phyloP scores from a whole-genome alignment of 2,113 vertebrate genomes.

The Corydoras sp. region DNA sequence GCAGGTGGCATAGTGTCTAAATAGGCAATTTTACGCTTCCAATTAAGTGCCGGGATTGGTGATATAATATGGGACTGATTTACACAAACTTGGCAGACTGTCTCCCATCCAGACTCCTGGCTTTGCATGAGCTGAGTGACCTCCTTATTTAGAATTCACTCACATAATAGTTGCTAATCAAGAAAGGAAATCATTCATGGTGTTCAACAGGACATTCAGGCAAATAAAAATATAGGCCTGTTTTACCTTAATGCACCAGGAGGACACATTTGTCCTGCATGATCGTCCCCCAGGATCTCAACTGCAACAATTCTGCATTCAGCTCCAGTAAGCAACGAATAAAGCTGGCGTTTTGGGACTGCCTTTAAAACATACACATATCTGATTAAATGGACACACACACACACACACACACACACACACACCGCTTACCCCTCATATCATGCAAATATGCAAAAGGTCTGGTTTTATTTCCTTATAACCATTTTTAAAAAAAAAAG shows the following conservation, averaged over 20 bases:
- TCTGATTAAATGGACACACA: constrained; percentile 30
- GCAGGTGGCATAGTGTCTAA: constrained; percentile 47
- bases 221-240: constrained; percentile 19
- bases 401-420: constrained; percentile 36
- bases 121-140: neutral
- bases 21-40: constrained; percentile 47
- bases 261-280: constrained; percentile 41
- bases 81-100: constrained; percentile 39
- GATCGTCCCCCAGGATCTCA: constrained; percentile 46
- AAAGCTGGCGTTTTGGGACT: constrained; percentile 46
- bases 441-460: neutral
- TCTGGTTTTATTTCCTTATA: no score
- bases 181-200: constrained; percentile 26
- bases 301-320: constrained; percentile 47
- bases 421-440: neutral
- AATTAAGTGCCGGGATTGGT: constrained; percentile 42
- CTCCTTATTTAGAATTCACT: neutral
- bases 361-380: constrained; percentile 31
- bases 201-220: constrained; percentile 1
- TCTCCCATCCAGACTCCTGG: constrained; percentile 11
- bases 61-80: constrained; percentile 49
- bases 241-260: constrained; percentile 28
- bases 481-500: no score
- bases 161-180: constrained; percentile 15
- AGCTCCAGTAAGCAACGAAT: constrained; percentile 53